These are phyloP conservation scores for Oryzaephilus surinamensis DNA, from an alignment of 1,140 invertebrate genomes.

Conservation along the genomic window DNA sequence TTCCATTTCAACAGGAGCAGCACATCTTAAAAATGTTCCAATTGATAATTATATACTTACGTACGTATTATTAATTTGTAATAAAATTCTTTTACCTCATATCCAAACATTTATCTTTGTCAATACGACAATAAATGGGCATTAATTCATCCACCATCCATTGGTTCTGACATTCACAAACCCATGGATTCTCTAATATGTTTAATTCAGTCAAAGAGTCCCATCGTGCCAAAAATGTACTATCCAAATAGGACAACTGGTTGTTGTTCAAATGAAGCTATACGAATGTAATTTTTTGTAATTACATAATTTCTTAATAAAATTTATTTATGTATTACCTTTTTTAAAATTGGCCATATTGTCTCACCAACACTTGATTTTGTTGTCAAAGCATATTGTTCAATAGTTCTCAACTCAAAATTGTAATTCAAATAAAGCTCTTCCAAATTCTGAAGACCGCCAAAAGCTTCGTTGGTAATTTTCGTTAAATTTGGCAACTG, in stretches of 20 bases:
- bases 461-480: slow-evolving; percentile 44
- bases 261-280: slow-evolving; percentile 57
- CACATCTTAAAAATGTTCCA: slow-evolving; percentile 37
- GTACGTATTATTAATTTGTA: background rate
- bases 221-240: slow-evolving; percentile 50
- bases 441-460: slow-evolving; percentile 40
- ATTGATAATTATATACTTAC: background rate
- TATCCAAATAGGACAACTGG: slow-evolving; percentile 49
- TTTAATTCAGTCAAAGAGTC: slow-evolving; percentile 51
- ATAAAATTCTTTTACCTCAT: slow-evolving; percentile 18
- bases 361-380: slow-evolving; percentile 37
- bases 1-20: slow-evolving; percentile 48
- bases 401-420: slow-evolving; percentile 43
- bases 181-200: slow-evolving; percentile 58
- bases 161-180: slow-evolving; percentile 63
- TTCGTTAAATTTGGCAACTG: slow-evolving; percentile 46
- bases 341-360: slow-evolving; percentile 50
- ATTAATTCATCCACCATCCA: slow-evolving; percentile 55
- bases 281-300: too few relatives aligned
- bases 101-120: slow-evolving; percentile 17
- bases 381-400: slow-evolving; percentile 41
- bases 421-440: slow-evolving; percentile 47
- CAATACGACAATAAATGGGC: slow-evolving; percentile 32
- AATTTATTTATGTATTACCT: too few relatives aligned
- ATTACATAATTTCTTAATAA: too few relatives aligned